Evolutionary conservation across 2,888 invertebrate species (phyloP).

Genomic region (Amblyjoppa fuscipennis): DNA sequence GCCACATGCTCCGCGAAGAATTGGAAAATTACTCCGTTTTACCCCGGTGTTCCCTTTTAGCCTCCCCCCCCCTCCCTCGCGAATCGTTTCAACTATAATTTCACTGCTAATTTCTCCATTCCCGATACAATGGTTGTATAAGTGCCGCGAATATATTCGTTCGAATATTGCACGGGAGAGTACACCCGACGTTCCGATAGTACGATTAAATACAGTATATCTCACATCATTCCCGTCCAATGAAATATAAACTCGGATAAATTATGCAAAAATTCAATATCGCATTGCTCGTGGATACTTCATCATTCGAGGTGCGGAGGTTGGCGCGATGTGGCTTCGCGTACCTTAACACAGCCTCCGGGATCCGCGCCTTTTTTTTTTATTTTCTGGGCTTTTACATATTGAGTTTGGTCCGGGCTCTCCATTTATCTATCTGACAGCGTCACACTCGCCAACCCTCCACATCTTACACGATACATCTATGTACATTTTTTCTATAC

Average conservation of each 20-base stretch:
- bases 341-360: not conserved
- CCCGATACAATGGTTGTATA: not conserved
- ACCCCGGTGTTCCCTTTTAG: not conserved
- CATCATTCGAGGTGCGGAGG: not conserved
- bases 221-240: not conserved
- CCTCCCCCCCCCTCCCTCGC: no score
- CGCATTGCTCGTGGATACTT: conserved; percentile 2
- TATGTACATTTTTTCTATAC: conserved; percentile 11
- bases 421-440: conserved; percentile 42
- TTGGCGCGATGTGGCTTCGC: not conserved
- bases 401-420: conserved; percentile 16
- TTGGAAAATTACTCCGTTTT: not conserved
- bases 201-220: conserved; percentile 6
- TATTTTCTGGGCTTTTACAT: conserved; percentile 21
- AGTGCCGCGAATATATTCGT: not conserved
- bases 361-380: not conserved
- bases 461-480: not conserved
- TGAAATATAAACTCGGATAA: conserved; percentile 21
- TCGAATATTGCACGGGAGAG: not conserved
- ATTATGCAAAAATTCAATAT: conserved; percentile 21
- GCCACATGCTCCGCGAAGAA: not conserved
- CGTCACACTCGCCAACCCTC: conserved; percentile 13
- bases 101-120: not conserved
- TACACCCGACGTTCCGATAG: not conserved
- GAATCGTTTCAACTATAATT: not conserved